These are phyloP conservation scores for Tortricodes alternella DNA, from an alignment of 2,888 invertebrate species.

Conservation along the genomic window DNA sequence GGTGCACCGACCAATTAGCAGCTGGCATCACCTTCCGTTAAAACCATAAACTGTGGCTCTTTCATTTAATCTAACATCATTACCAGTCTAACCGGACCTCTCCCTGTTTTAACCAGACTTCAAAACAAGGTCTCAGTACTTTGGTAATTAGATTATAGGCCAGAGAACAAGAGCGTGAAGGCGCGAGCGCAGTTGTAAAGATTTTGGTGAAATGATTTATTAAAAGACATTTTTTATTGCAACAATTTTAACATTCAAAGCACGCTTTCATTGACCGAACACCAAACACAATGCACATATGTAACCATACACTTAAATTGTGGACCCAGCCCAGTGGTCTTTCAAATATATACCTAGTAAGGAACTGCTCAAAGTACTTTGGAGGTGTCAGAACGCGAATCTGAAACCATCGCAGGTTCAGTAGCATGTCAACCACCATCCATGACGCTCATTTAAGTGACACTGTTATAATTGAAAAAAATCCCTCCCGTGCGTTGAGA, in stretches of 20 bases:
- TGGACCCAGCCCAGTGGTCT: too few species aligned
- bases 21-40: constrained; percentile 22
- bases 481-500: too few species aligned
- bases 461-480: too few species aligned
- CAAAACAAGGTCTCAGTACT: constrained; percentile 5
- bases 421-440: too few species aligned
- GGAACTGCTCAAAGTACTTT: too few species aligned
- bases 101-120: background rate
- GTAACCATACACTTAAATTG: too few species aligned
- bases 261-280: constrained; percentile 46
- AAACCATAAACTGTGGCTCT: constrained; percentile 24
- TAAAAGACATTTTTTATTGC: constrained; percentile 40
- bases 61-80: constrained; percentile 27
- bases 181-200: constrained; percentile 35
- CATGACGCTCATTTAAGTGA: too few species aligned
- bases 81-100: constrained; percentile 11
- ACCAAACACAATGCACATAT: too few species aligned
- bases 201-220: constrained; percentile 40
- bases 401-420: too few species aligned
- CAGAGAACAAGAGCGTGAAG: constrained; percentile 61
- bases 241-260: constrained; percentile 44
- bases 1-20: constrained; percentile 21
- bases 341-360: too few species aligned
- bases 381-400: too few species aligned
- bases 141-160: constrained; percentile 35